Evolutionary conservation across 2,888 invertebrate species (phyloP).

Genomic region (Ceriagrion tenellum): DNA sequence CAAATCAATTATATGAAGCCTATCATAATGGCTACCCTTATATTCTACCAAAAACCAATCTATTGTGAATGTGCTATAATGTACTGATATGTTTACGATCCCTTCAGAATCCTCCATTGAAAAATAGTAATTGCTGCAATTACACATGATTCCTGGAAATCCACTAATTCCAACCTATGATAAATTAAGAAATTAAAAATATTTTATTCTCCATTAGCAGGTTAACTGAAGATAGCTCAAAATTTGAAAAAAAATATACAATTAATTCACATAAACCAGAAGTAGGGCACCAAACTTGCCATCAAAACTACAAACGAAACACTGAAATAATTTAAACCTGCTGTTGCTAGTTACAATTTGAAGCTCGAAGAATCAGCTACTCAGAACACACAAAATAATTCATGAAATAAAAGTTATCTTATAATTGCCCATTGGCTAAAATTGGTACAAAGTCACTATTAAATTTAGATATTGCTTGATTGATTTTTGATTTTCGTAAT

Average conservation of each 20-base stretch:
- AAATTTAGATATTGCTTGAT: neutral
- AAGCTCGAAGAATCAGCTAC: too few relatives aligned
- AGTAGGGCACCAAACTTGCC: too few relatives aligned
- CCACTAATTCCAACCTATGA: neutral
- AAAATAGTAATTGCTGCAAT: neutral
- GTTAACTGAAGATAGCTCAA: too few relatives aligned
- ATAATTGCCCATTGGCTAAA: neutral
- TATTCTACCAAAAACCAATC: neutral
- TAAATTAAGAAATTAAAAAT: too few relatives aligned
- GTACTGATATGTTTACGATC: neutral
- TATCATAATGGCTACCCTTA: neutral
- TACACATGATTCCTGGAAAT: neutral
- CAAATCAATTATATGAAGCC: neutral
- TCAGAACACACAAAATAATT: too few relatives aligned
- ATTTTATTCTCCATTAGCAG: too few relatives aligned
- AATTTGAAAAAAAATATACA: too few relatives aligned
- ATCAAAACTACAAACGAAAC: too few relatives aligned
- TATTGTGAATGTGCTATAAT: neutral
- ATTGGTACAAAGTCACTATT: neutral
- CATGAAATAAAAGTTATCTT: too few relatives aligned
- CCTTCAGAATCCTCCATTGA: neutral
- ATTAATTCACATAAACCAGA: too few relatives aligned
- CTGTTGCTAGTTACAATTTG: too few relatives aligned
- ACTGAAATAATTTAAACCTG: too few relatives aligned
- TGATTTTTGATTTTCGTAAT: neutral